Evolutionary conservation across 2,888 invertebrate genomes (phyloP).

Genomic region (Pollenia amentaria): DNA sequence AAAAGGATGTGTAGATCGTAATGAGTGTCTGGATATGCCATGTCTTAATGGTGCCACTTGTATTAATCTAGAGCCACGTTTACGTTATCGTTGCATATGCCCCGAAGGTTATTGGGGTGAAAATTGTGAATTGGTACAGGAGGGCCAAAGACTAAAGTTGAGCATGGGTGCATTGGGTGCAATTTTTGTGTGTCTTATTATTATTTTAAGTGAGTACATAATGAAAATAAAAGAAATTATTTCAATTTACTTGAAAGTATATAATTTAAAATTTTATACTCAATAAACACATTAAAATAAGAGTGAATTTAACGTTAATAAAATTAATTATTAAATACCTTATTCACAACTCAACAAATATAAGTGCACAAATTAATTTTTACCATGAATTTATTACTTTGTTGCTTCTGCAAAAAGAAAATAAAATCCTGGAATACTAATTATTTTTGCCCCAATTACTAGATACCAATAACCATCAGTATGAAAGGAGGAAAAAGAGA

Average conservation of each 20-base stretch:
- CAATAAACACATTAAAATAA: not conserved
- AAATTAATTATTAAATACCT: not conserved
- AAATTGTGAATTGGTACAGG: slow-evolving; percentile 96
- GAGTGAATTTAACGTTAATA: slow-evolving; percentile 4
- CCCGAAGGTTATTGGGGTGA: slow-evolving; percentile 97
- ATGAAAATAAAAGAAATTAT: too few species aligned
- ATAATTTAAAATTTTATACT: too few species aligned
- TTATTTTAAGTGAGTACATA: slow-evolving; percentile 95
- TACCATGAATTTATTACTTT: too few species aligned
- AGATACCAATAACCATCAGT: too few species aligned
- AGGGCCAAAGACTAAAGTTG: slow-evolving; percentile 96
- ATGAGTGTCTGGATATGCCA: slow-evolving; percentile 97
- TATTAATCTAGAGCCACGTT: slow-evolving; percentile 95
- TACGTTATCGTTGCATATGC: slow-evolving; percentile 94
- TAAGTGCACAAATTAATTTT: too few species aligned
- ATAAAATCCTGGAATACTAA: too few species aligned
- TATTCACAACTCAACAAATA: too few species aligned
- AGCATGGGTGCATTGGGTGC: slow-evolving; percentile 98
- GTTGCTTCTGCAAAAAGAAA: too few species aligned
- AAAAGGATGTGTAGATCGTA: slow-evolving; percentile 97
- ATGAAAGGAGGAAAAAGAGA: too few species aligned
- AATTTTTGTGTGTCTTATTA: slow-evolving; percentile 98
- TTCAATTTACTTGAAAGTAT: too few species aligned
- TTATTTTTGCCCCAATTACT: too few species aligned
- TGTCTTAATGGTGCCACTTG: slow-evolving; percentile 97